These are phyloP conservation scores for Eupristina koningsbergeri DNA, from an alignment of 1,140 invertebrate species.

Conservation along the genomic window DNA sequence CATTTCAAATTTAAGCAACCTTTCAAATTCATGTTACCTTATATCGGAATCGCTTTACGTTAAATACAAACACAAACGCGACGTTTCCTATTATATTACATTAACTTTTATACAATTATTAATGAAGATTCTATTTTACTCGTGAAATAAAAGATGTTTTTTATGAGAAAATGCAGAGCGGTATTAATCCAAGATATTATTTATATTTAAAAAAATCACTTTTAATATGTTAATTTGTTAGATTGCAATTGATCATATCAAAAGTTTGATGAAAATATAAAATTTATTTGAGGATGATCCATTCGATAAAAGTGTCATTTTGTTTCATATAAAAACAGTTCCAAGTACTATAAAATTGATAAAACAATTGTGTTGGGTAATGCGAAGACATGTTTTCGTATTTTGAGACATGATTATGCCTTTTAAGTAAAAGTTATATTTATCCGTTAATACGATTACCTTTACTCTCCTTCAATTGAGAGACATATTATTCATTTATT, in stretches of 20 bases:
- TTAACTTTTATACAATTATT: no score
- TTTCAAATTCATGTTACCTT: not conserved
- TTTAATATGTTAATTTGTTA: no score
- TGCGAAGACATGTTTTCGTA: not conserved
- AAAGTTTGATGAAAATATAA: not conserved
- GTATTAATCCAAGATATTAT: no score
- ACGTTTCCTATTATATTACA: no score
- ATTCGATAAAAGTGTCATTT: not conserved
- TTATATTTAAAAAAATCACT: no score
- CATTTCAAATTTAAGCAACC: not conserved
- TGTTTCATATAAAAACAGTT: not conserved
- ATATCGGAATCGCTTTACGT: not conserved
- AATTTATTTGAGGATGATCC: not conserved
- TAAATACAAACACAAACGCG: not conserved
- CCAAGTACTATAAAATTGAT: not conserved
- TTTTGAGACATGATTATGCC: not conserved
- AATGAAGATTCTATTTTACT: no score
- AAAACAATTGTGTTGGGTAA: not conserved
- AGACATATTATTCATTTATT: not conserved
- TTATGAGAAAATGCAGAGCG: no score
- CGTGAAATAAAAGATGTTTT: no score
- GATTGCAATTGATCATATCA: not conserved
- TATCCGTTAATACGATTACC: no score
- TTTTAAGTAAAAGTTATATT: not conserved
- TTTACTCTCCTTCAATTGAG: not conserved